Base-by-base conservation (phyloP, 2,888 invertebrate species). In the Cheilosia impressa region DNA sequence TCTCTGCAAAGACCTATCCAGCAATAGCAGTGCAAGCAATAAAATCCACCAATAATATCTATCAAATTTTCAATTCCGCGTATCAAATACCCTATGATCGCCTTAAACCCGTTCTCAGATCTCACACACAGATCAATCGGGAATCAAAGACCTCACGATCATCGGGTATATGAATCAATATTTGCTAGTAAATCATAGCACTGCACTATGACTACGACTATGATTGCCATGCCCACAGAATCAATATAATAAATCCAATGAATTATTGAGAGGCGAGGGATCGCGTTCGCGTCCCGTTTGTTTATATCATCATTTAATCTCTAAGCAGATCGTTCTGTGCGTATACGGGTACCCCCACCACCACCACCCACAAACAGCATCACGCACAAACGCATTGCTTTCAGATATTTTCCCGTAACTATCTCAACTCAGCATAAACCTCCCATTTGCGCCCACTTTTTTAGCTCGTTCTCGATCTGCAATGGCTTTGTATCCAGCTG, bases 401-500 rank as follows among this genome's bases (percentile, higher is more conserved):
- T 41, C 22, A 38, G n/a, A 27, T 24, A 38, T 50, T 52, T 34
- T 17, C 53, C 57, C 57, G 52, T 38, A 68, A 69, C 62, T 60
- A 75, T 71, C 79, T 69, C 17, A 55, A 68, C 41, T 62, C 79
- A 38, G 50, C 58, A 71, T 68, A 55, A 71, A 57, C 60, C 72
- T 79, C 62, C 76, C 69, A 81, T 52, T 81, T 55, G 75, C 60
- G 75, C 60, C 81, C 71, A 76, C 81, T 66, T 83, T 83, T 22
- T 38, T 58, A 66, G 34, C 45, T 53, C 41, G 52, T 76, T 58
- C 66, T 66, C 58, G 57, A 43, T 34, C 62, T 22, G 63, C 62
- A 78, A 81, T 81, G 47, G 50, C 31, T 63, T 66, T 31, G 60
- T 77, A 72, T 76, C 71, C 77, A 82, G 65, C 77, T 77, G 77